These are phyloP conservation scores for Pelodytes ibericus DNA, from an alignment of 2,797 vertebrate species.

Conservation along the genomic window DNA sequence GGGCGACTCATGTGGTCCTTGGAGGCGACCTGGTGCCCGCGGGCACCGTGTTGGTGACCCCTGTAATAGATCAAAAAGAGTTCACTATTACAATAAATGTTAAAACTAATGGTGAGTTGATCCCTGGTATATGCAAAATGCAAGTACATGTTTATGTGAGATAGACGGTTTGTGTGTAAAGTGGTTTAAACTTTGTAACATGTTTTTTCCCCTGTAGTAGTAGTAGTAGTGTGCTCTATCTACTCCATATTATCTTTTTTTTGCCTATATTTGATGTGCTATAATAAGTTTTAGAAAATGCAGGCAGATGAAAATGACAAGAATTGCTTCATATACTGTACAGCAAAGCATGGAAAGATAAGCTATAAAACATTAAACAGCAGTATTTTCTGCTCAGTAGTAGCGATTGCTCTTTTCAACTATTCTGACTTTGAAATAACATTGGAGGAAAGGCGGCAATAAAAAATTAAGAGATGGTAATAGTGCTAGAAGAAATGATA, in stretches of 20 bases:
- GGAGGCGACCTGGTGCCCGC: too few species aligned
- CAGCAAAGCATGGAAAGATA: conserved; percentile 41
- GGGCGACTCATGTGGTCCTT: too few species aligned
- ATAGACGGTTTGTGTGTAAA: too few species aligned
- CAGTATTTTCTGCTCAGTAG: conserved; percentile 47
- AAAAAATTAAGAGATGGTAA: conserved; percentile 48
- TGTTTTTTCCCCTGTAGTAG: too few species aligned
- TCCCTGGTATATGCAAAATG: too few species aligned
- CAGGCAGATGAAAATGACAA: conserved; percentile 44
- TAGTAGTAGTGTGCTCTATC: conserved; percentile 32
- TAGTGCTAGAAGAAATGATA: conserved; percentile 42
- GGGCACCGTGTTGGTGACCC: too few species aligned
- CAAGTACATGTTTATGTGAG: too few species aligned
- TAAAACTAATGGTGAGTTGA: too few species aligned
- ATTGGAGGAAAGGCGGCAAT: conserved; percentile 45
- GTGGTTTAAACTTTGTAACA: too few species aligned
- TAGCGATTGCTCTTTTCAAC: conserved; percentile 50
- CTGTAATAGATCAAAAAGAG: too few species aligned
- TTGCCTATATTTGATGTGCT: conserved; percentile 48
- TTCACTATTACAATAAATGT: too few species aligned
- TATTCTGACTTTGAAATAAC: conserved; percentile 55
- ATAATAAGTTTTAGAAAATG: conserved; percentile 48
- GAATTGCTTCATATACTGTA: conserved; percentile 39
- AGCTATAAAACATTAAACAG: conserved; percentile 54
- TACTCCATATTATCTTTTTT: conserved; percentile 50